Conservation (phyloP, 92 coral and sea anemone species). For the Siderastrea radians region DNA sequence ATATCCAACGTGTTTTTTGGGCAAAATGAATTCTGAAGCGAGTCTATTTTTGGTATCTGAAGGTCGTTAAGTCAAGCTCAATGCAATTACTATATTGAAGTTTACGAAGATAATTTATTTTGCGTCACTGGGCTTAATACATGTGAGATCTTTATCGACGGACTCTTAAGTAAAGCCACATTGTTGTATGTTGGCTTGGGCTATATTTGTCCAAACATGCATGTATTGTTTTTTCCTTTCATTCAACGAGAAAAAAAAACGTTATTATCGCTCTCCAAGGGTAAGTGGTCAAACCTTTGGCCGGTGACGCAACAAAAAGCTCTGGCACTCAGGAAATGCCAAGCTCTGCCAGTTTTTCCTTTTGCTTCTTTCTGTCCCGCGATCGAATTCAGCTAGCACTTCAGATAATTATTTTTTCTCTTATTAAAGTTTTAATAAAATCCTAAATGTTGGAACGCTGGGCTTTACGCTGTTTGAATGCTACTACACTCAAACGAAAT, state of each 20-base stretch:
- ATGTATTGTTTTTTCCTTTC: not conserved
- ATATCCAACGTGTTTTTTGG: constrained; percentile 14
- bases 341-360: too few relatives aligned
- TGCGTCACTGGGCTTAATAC: not conserved
- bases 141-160: constrained; percentile 21
- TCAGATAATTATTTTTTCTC: too few relatives aligned
- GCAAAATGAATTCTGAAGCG: not conserved
- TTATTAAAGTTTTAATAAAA: too few relatives aligned
- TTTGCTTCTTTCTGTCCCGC: too few relatives aligned
- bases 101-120: not conserved
- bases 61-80: not conserved
- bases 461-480: too few relatives aligned
- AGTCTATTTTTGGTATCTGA: not conserved
- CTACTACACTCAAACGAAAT: too few relatives aligned
- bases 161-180: not conserved
- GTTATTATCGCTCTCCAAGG: not conserved
- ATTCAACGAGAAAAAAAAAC: not conserved
- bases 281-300: not conserved
- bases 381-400: too few relatives aligned
- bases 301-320: too few relatives aligned
- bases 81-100: not conserved
- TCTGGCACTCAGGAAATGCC: too few relatives aligned
- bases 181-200: constrained; percentile 2
- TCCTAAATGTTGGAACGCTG: too few relatives aligned
- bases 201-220: not conserved